Base-by-base conservation (phyloP, 2,113 vertebrate species). In the Seriola aureovittata region DNA sequence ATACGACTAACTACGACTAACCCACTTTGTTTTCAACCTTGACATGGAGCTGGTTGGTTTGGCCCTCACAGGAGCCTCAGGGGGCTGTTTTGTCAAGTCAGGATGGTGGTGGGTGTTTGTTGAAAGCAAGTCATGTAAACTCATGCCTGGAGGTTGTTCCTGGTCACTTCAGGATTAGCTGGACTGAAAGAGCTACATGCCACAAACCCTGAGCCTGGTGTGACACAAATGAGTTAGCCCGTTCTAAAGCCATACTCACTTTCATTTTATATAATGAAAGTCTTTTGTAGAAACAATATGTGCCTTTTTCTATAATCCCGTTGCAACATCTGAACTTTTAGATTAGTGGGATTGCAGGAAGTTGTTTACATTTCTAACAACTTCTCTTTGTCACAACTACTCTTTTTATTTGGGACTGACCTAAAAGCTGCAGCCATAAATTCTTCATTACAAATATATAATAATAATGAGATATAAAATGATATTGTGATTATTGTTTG, bases 71-170 rank as follows among this genome's bases (percentile, higher is more conserved):
- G 60, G 65, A 67, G 46, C 64, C 68, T 89, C 55, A 74, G 65
- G 72, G 64, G 62, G 29, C 79, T 82, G 71, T 87, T 84, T 73
- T 75, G 74, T 82, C 67, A 84, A 82, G 72, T 73, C 69, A 75
- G 64, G 68, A 80, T 82, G 13, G 63, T 74, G 70, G 78, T 83
- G 67, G 44, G 54, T 75, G 83, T 85, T 86, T 88, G 73, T 86
- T 89, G 89, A 86, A 81, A 80, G 78, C 34, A 81, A 82, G 72
- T 85, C 29, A 8, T 75, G 84, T 91, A 92, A 91, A 84, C 67
- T 64, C 79, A 88, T 64, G 78, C 85, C 71, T 85, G 50, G 78
- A 84, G 58, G 85, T 88, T 44, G 23, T 67, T 82, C 44, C 68
- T 87, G 85, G 78, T 78, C 74, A 38, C 59, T 74, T 75, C 19